Base-by-base conservation (phyloP, 2,888 invertebrate species). In the Oxyscelio sp. region DNA sequence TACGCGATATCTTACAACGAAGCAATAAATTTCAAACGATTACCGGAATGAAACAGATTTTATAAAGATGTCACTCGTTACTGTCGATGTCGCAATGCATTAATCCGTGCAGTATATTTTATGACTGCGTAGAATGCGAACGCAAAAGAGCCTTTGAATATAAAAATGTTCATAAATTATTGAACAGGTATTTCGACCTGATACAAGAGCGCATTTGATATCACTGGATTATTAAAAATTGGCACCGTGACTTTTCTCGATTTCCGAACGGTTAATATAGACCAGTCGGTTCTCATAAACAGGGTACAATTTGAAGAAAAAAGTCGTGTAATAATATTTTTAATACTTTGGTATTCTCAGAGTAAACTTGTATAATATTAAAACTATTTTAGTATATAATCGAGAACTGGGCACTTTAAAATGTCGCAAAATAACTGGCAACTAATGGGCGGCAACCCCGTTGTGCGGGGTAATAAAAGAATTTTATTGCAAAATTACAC, bases 21-120 rank as follows among this genome's bases (percentile, higher is more conserved):
- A 11, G 48, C 63, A 50, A 75, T 75, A 82, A 82, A 82, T 82
- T 71, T 54, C 43, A 43, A 40, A 54, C 54, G 48, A 81, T 68
- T 81, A 74, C 48, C 4, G 22, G 68, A 61, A 68, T 59, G 45
- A 54, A 68, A 68, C 58, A 52, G 66, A 48, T 63, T 70, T 59
- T 70, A 82, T 61, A 70, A 70, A 82, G 81, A 63, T 63, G 63
- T 75, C 75, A 82, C 61, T 74, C 61, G 74, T 68, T 66, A 59
- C 66, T 66, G 73, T 80, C 66, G 66, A 73, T 73, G 80, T 58
- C 38, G 59, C 71, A 24, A 54, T 58, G 58, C 61, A 73, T 79
- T 79, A 73, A 79, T 79, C 71, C 79, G 43, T 43, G 54, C 48
- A 24, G 43, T 31, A 43, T 65, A 34, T 65, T 79, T 68, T 78